Conservation (phyloP, 2,797 vertebrate species). For the Brachyalestes nurse region DNA sequence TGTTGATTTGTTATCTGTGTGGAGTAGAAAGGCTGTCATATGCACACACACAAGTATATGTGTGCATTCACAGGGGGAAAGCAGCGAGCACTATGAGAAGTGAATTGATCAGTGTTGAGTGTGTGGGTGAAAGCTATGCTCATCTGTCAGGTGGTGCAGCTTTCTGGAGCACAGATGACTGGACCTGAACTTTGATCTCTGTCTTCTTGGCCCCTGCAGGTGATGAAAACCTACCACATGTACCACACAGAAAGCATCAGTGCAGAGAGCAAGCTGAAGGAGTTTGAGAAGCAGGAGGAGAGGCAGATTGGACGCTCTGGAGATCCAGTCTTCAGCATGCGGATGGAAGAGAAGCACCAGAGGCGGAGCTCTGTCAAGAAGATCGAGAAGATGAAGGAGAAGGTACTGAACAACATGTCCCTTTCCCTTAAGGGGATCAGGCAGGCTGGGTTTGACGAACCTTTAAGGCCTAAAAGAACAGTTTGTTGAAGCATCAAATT, state of each 20-base stretch:
- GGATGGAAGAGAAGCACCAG: conserved; percentile 92
- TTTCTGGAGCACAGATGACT: conserved; percentile 34
- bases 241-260: conserved; percentile 97
- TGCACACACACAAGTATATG: neutral
- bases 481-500: neutral
- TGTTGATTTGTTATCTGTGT: neutral
- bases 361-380: conserved; percentile 96
- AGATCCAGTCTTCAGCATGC: conserved; percentile 91
- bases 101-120: conserved; percentile 58
- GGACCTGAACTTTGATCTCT: conserved; percentile 51
- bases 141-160: conserved; percentile 25
- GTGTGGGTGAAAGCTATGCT: conserved; percentile 23
- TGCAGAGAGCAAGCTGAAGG: conserved; percentile 96
- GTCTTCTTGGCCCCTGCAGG: conserved; percentile 73
- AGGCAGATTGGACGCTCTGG: conserved; percentile 89
- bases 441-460: too few species aligned
- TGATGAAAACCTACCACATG: conserved; percentile 99
- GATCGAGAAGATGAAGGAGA: conserved; percentile 99
- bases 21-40: too few species aligned
- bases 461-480: neutral
- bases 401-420: conserved; percentile 75
- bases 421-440: too few species aligned
- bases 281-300: conserved; percentile 97
- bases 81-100: conserved; percentile 5
- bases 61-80: neutral